Percentiles rank a stretch among this genome's conserved stretches.
Evolutionary conservation across 2,797 vertebrate species (phyloP).

Genomic region (Allobates femoralis): DNA sequence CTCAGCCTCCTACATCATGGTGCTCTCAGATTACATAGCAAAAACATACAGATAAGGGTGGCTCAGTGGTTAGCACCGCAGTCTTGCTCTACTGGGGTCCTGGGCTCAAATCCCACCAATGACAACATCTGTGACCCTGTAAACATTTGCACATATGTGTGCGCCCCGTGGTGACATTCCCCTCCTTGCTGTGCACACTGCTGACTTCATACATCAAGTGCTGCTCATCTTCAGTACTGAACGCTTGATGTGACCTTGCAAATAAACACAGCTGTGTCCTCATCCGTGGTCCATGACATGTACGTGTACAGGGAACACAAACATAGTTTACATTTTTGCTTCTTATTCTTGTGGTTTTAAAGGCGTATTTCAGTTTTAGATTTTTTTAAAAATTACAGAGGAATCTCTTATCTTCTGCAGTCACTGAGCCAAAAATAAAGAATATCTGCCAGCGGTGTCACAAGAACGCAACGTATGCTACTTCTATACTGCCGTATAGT

Average conservation of each 20-base stretch:
- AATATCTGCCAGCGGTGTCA: no score
- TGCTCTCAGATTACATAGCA: no score
- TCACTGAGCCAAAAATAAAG: no score
- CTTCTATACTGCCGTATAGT: background rate
- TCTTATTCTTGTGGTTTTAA: background rate
- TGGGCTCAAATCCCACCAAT: no score
- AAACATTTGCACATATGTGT: background rate
- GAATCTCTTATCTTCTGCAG: background rate
- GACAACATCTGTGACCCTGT: background rate
- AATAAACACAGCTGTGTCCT: constrained; percentile 27
- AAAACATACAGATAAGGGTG: no score
- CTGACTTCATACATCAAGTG: background rate
- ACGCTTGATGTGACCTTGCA: background rate
- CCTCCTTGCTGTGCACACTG: background rate
- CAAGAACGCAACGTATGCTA: no score
- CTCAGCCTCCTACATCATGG: no score
- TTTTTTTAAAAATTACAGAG: background rate
- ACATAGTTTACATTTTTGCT: background rate
- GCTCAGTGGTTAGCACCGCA: no score
- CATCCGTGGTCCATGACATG: constrained; percentile 1
- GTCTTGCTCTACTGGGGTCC: no score
- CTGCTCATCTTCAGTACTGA: background rate
- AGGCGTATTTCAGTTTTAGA: background rate
- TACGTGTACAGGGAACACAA: background rate
- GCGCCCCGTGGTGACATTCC: no score